Conservation (phyloP, 2,113 vertebrate genomes). For the Toxotes jaculatrix region DNA sequence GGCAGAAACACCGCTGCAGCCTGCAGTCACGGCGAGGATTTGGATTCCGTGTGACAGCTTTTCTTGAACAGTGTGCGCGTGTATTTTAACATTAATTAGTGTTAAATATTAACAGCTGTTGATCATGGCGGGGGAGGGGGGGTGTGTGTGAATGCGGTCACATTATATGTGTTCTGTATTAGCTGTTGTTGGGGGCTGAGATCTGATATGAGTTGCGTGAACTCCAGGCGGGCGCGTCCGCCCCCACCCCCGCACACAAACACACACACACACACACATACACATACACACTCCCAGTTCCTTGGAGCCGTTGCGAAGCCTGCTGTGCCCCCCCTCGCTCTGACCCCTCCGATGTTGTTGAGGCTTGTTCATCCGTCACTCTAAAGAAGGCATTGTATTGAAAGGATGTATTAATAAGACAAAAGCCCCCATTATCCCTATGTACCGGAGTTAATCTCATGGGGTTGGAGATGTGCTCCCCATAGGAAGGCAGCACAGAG, state of each 20-base stretch:
- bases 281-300: slow-evolving; percentile 13
- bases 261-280: neutral
- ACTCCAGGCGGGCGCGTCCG: neutral
- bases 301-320: slow-evolving; percentile 68
- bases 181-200: slow-evolving; percentile 35
- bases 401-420: slow-evolving; percentile 84
- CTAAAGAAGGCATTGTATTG: slow-evolving; percentile 82
- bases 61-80: slow-evolving; percentile 21
- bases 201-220: slow-evolving; percentile 18
- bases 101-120: slow-evolving; percentile 78
- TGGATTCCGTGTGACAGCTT: slow-evolving; percentile 36
- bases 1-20: neutral
- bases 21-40: neutral
- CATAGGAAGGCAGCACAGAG: slow-evolving; percentile 42
- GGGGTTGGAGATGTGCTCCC: slow-evolving; percentile 47
- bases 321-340: slow-evolving; percentile 42
- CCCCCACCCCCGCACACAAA: neutral
- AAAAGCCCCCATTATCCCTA: slow-evolving; percentile 82
- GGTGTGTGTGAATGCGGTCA: neutral
- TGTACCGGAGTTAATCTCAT: slow-evolving; percentile 72
- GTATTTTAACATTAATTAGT: slow-evolving; percentile 33
- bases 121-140: neutral
- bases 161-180: slow-evolving; percentile 59
- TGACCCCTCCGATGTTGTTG: slow-evolving; percentile 76
- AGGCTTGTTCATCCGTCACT: slow-evolving; percentile 83